Conservation (phyloP, 2,797 vertebrate genomes). For the Rhabdomys pumilio region DNA sequence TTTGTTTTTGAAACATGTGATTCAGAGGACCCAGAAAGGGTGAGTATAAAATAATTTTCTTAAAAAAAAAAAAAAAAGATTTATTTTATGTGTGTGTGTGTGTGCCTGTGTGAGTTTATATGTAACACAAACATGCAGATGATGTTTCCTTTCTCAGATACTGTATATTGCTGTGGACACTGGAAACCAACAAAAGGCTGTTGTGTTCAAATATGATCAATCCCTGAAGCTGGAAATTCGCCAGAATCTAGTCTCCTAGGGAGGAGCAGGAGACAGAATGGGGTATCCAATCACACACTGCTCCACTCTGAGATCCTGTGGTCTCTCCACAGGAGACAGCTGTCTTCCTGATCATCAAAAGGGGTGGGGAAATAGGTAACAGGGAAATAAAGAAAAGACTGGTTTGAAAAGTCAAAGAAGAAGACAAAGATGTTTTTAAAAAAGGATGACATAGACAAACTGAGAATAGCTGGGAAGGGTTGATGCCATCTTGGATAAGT, state of each 20-base stretch:
- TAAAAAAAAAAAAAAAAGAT: no score
- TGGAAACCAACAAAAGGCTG: no score
- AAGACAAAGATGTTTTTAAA: background rate
- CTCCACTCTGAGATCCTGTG: background rate
- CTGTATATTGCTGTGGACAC: rapidly evolving
- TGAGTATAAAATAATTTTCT: background rate
- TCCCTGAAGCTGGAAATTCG: background rate
- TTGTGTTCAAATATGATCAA: background rate
- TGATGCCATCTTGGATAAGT: background rate
- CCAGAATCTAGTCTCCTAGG: background rate
- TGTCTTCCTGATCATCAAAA: background rate
- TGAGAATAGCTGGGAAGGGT: background rate
- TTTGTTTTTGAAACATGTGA: background rate
- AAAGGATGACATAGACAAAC: background rate
- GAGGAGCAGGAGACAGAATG: background rate
- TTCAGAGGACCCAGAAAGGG: no score
- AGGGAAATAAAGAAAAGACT: background rate
- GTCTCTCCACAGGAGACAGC: background rate
- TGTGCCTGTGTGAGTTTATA: background rate
- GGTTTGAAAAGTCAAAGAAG: background rate
- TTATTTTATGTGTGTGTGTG: background rate
- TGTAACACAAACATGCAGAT: background rate
- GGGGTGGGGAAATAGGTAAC: rapidly evolving
- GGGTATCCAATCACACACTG: background rate
- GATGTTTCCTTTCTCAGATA: background rate